Percentiles rank a stretch among this genome's conserved stretches.
Conservation (phyloP, 2,888 invertebrate species). For the Archips xylosteana region DNA sequence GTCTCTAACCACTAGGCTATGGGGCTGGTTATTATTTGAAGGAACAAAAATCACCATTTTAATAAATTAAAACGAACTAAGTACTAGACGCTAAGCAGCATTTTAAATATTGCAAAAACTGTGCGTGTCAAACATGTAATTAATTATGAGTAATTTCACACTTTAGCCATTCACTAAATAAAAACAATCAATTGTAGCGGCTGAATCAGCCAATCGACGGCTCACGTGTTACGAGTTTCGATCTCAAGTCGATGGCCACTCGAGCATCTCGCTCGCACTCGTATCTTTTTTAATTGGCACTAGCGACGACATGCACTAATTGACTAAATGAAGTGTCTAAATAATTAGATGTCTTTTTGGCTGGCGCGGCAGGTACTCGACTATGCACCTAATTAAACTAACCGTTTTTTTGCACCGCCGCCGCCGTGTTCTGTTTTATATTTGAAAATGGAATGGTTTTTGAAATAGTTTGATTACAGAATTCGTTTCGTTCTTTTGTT, state of each 20-base stretch:
- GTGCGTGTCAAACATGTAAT: neutral
- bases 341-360: conserved; percentile 80
- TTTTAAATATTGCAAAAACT: neutral
- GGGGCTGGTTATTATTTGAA: too few species aligned
- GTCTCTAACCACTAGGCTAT: too few species aligned
- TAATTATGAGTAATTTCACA: conserved; percentile 33
- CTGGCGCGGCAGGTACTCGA: conserved; percentile 56
- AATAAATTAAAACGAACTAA: too few species aligned
- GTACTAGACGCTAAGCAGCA: neutral
- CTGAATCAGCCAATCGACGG: conserved; percentile 50
- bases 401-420: conserved; percentile 15
- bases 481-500: neutral
- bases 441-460: conserved; percentile 4
- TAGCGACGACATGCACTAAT: conserved; percentile 76
- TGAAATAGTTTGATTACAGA: neutral
- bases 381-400: conserved; percentile 47
- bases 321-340: conserved; percentile 82
- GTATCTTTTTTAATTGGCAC: conserved; percentile 84
- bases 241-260: conserved; percentile 68
- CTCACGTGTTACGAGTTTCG: conserved; percentile 65
- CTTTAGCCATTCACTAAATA: conserved; percentile 9
- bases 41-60: too few species aligned
- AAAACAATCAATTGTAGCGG: neutral
- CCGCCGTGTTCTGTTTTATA: neutral
- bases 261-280: conserved; percentile 70